These are phyloP conservation scores for Ciconia boyciana DNA, from an alignment of 2,113 vertebrate species.

Conservation along the genomic window DNA sequence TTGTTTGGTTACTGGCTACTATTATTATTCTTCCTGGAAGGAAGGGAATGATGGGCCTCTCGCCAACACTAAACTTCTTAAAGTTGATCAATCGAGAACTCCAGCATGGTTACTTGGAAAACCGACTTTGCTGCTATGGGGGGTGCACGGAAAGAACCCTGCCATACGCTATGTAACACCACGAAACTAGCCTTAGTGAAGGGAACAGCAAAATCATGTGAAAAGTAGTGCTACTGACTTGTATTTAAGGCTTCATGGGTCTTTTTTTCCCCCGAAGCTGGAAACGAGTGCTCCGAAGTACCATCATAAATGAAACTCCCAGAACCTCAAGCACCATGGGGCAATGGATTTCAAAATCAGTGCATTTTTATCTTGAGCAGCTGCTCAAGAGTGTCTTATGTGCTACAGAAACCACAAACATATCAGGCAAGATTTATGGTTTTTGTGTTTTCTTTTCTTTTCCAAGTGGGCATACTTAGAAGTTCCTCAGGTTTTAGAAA, in stretches of 20 bases:
- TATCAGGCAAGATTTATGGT: background rate
- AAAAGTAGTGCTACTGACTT: background rate
- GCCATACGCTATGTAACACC: background rate
- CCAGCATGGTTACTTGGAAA: background rate
- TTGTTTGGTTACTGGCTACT: constrained; percentile 43
- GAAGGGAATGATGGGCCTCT: constrained; percentile 27
- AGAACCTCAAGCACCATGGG: background rate
- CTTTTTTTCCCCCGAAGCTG: background rate
- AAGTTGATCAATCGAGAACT: background rate
- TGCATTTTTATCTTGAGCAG: background rate
- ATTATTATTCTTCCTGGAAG: constrained; percentile 57
- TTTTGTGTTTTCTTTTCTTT: background rate
- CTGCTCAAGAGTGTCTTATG: background rate
- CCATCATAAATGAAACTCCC: background rate
- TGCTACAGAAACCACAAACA: background rate
- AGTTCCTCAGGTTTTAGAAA: constrained; percentile 2
- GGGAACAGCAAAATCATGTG: background rate
- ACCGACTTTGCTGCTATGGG: background rate
- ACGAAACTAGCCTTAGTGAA: background rate
- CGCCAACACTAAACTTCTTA: background rate
- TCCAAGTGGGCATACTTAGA: background rate
- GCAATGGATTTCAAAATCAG: background rate
- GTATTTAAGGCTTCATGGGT: background rate
- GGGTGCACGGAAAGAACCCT: background rate
- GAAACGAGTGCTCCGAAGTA: background rate